Evolutionary conservation across 2,113 vertebrate species (phyloP).

Genomic region (Bolborhynchus lineola): DNA sequence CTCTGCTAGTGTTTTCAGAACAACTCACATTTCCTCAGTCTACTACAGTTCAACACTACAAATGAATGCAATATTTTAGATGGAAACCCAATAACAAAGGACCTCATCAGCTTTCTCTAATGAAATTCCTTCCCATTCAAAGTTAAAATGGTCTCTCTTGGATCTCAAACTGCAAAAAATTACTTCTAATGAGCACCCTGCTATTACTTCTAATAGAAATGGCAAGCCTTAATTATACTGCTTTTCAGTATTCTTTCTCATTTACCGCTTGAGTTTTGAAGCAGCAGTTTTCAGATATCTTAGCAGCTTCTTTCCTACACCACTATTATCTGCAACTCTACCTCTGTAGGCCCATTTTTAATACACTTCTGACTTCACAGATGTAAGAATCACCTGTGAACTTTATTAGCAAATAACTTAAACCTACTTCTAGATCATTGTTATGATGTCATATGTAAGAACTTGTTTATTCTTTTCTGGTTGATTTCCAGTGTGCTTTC

Average conservation of each 20-base stretch:
- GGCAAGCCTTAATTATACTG: neutral
- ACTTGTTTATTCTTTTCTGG: neutral
- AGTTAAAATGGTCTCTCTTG: neutral
- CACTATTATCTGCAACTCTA: neutral
- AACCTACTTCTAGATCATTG: neutral
- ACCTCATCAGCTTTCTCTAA: neutral
- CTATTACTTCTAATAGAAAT: neutral
- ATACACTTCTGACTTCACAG: neutral
- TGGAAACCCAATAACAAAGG: neutral
- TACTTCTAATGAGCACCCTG: neutral
- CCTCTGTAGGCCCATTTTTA: neutral
- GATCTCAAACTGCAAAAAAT: neutral
- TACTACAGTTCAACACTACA: neutral
- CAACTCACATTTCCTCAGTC: neutral
- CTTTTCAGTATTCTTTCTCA: neutral
- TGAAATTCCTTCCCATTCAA: neutral
- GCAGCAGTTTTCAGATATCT: neutral
- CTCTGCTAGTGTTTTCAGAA: neutral
- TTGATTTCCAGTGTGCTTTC: neutral
- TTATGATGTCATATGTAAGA: neutral
- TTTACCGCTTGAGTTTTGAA: neutral
- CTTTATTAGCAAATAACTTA: neutral
- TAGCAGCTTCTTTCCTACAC: neutral
- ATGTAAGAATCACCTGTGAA: neutral
- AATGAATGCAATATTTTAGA: neutral